Evolutionary conservation across 2,113 vertebrate species (phyloP), one percentile per base, ranked within the genome.

Genomic region (Chinchilla lanigera): DNA sequence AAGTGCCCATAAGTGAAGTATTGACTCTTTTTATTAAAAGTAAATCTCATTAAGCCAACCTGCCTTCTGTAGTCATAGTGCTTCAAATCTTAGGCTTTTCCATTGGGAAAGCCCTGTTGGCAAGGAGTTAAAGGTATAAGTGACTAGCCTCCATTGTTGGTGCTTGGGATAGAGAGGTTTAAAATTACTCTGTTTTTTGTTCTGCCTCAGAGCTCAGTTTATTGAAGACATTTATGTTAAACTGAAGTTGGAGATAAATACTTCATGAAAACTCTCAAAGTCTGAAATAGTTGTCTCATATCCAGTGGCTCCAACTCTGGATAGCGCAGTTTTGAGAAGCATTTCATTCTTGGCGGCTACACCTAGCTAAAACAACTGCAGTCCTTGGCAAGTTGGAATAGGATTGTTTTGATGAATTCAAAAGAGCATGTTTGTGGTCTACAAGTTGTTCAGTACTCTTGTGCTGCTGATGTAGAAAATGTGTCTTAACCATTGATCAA

Each of bases 11-110:
- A 35, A 96, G 95, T 94, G 83, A 96, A 96, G 87, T 77, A 85
- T 44, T 90, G 35, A 89, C 86, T 88, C 56, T 97, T 96, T 96
- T 90, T 94, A 89, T 88, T 86, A 96, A 86, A 97, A 83, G 30
- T 93, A 89, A 88, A 78, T 93, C 89, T 97, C 96, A 95, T 96
- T 94, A 97, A 96, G 56, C 96, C 96, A 97, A 61, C 89, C 92
- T 98, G 97, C 96, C 97, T 98, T 98, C 95, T 97, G 26, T 95
- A 95, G 95, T 52, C 92, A 95, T 83, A 95, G 41, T 82, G 85
- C 78, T 97, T 96, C 82, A 96, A 94, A 92, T 89, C 95, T 98
- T 96, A 98, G 97, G 96, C 97, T 96, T 95, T 97, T 96, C 94
- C 95, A 67, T 41, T 65, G 41, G 92, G 95, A 96, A 91, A 97